A percentile compares a stretch with the other conserved stretches of the same genome.
phyloP scores from a whole-genome alignment of 1,140 invertebrate genomes.

The Drosophila carrolli region DNA sequence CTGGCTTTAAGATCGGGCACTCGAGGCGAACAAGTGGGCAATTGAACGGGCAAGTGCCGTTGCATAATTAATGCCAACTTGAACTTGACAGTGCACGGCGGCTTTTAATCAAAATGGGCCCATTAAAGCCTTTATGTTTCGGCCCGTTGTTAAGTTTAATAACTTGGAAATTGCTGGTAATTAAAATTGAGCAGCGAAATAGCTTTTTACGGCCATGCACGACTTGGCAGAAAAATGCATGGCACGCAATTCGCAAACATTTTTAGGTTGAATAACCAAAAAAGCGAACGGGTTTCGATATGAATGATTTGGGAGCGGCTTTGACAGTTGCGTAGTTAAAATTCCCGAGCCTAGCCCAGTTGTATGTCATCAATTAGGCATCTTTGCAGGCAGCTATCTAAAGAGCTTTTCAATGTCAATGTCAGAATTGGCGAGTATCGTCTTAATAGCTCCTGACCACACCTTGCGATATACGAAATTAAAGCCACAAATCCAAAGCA shows the following conservation, averaged over 20 bases:
- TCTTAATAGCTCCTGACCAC: constrained; percentile 21
- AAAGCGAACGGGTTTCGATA: constrained; percentile 46
- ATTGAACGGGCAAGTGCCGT: constrained; percentile 34
- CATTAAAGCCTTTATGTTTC: constrained; percentile 60
- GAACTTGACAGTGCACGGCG: constrained; percentile 72
- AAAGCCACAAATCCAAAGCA: constrained; percentile 14
- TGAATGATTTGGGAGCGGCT: constrained; percentile 60
- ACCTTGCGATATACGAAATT: constrained; percentile 13
- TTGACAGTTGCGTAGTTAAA: constrained; percentile 42
- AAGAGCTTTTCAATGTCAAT: constrained; percentile 75
- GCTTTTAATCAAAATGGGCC: constrained; percentile 35
- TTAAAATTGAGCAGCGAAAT: constrained; percentile 67
- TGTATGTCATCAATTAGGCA: constrained; percentile 40
- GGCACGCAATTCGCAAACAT: constrained; percentile 66
- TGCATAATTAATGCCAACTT: constrained; percentile 77
- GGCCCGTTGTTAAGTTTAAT: constrained; percentile 69
- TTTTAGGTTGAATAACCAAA: constrained; percentile 75
- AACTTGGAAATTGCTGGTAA: constrained; percentile 74
- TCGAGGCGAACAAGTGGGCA: constrained; percentile 18
- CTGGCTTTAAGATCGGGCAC: constrained; percentile 20
- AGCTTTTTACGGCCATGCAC: constrained; percentile 48
- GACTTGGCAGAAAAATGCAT: constrained; percentile 66
- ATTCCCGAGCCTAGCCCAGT: constrained; percentile 52
- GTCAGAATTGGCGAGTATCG: constrained; percentile 55
- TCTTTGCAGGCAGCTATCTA: constrained; percentile 18